Percentiles rank a stretch among this genome's conserved stretches.
phyloP scores from a whole-genome alignment of 2,888 invertebrate species.

The Entomobrya proxima region DNA sequence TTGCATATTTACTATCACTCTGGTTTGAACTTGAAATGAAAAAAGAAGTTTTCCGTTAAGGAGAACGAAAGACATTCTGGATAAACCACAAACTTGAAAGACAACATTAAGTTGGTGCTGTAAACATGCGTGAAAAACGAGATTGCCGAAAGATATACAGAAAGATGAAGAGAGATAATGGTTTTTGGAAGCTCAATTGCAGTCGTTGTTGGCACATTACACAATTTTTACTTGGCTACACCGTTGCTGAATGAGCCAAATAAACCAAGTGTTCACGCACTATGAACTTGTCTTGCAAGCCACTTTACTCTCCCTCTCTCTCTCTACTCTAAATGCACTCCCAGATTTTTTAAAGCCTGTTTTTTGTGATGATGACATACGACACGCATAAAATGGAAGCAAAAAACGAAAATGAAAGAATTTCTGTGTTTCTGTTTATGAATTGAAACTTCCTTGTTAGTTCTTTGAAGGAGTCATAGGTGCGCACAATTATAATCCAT shows the following conservation, averaged over 20 bases:
- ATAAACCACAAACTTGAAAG: neutral
- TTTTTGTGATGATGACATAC: conserved; percentile 34
- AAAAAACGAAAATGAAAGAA: conserved; percentile 7
- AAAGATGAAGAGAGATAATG: neutral
- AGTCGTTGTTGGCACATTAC: conserved; percentile 42
- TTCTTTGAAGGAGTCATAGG: conserved; percentile 9
- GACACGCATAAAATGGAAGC: conserved; percentile 18
- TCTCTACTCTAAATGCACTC: conserved; percentile 10
- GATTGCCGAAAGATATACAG: conserved; percentile 39
- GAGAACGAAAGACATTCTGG: too few species aligned
- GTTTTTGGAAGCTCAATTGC: neutral
- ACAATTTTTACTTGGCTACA: conserved; percentile 22
- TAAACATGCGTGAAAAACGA: conserved; percentile 25
- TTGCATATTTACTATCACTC: too few species aligned
- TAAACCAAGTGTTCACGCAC: neutral
- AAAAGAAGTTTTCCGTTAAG: too few species aligned
- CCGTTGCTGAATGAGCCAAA: neutral
- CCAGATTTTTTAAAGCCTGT: conserved; percentile 14
- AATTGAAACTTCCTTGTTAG: conserved; percentile 20
- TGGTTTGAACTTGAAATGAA: too few species aligned
- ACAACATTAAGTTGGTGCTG: neutral
- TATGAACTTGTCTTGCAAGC: conserved; percentile 8
- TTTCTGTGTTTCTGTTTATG: neutral
- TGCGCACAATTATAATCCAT: neutral
- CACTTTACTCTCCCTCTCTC: neutral